A percentile compares a stretch with the other conserved stretches of the same genome.
phyloP scores from a whole-genome alignment of 2,888 invertebrate species.

The Caenorhabditis zanzibari region DNA sequence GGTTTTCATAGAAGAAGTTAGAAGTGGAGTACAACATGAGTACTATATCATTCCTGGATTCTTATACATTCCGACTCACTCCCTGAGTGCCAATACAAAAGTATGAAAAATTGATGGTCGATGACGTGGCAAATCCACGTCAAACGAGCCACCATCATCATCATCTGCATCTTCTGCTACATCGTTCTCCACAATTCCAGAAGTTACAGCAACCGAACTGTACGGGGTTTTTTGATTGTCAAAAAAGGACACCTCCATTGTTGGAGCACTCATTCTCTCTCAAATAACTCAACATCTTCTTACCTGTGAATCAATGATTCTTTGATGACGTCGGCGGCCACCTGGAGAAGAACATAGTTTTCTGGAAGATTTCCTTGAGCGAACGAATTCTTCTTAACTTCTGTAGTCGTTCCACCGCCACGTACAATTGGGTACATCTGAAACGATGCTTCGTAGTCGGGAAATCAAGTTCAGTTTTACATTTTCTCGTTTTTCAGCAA shows the following conservation, averaged over 20 bases:
- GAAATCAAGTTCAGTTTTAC: background rate
- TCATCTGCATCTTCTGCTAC: constrained; percentile 22
- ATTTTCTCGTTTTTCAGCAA: constrained; percentile 74
- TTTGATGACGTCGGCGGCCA: constrained; percentile 74
- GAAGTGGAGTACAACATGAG: constrained; percentile 25
- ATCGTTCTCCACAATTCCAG: constrained; percentile 33
- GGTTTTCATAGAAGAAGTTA: constrained; percentile 23
- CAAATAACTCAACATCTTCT: background rate
- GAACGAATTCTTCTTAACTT: constrained; percentile 56
- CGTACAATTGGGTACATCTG: constrained; percentile 70
- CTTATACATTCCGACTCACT: constrained; percentile 53
- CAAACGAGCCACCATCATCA: constrained; percentile 8
- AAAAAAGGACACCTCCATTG: background rate
- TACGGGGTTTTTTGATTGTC: constrained; percentile 4
- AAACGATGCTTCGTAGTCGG: background rate
- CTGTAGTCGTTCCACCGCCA: constrained; percentile 41
- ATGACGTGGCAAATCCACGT: constrained; percentile 53
- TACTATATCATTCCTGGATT: background rate
- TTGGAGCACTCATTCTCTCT: background rate
- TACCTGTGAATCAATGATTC: constrained; percentile 73
- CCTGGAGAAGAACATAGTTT: constrained; percentile 72
- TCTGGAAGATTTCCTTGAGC: constrained; percentile 68
- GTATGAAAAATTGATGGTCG: constrained; percentile 63
- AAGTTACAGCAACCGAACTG: constrained; percentile 36
- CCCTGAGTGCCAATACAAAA: constrained; percentile 56